phyloP scores from a whole-genome alignment of 2,888 invertebrate genomes.

The Lasioglossum leucozonium region DNA sequence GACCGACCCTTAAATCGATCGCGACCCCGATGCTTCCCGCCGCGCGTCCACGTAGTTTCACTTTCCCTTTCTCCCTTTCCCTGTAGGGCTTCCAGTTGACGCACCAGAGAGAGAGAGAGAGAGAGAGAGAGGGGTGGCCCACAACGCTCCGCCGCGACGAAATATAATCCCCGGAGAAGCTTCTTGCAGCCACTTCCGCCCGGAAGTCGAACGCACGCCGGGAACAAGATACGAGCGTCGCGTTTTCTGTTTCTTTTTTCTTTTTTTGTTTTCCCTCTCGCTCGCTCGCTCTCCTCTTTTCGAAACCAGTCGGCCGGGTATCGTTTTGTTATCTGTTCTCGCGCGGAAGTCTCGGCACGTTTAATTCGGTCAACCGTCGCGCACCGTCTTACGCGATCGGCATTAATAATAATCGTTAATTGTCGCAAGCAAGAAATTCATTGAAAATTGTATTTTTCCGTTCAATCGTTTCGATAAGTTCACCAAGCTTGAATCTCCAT shows the following conservation, averaged over 20 bases:
- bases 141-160: conserved; percentile 49
- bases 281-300: background rate
- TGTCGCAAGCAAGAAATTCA: too few relatives aligned
- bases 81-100: conserved; percentile 57
- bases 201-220: conserved; percentile 40
- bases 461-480: too few relatives aligned
- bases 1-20: conserved; percentile 57
- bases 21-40: conserved; percentile 32
- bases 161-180: conserved; percentile 63
- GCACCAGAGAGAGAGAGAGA: too few relatives aligned
- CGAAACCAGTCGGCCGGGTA: background rate
- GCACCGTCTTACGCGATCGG: background rate
- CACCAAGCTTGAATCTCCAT: too few relatives aligned
- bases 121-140: conserved; percentile 24
- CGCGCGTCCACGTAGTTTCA: conserved; percentile 49
- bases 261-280: background rate
- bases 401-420: too few relatives aligned
- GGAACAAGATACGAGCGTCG: conserved; percentile 36
- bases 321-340: background rate
- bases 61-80: conserved; percentile 48
- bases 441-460: too few relatives aligned
- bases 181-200: conserved; percentile 61
- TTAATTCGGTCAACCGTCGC: background rate
- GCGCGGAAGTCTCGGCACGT: background rate
- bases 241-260: background rate